These are phyloP conservation scores for Sycophila texana DNA, from an alignment of 2,888 invertebrate genomes.

Conservation along the genomic window DNA sequence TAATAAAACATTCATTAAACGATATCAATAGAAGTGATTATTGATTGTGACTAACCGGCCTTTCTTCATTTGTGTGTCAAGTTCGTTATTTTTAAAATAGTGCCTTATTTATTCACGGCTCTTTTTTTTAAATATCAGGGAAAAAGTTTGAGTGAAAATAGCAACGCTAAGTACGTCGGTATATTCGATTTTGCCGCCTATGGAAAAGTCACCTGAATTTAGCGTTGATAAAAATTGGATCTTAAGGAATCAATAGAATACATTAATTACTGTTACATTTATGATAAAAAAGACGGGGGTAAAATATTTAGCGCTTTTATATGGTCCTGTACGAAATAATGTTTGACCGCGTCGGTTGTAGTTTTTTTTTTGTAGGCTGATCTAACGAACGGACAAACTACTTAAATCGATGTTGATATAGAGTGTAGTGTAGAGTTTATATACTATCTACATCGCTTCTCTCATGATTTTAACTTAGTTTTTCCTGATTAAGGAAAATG, in stretches of 20 bases:
- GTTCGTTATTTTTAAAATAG: slow-evolving; percentile 12
- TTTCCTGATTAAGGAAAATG: too few species aligned
- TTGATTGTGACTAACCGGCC: slow-evolving; percentile 4
- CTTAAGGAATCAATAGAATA: slow-evolving; percentile 5
- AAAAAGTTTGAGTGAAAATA: slow-evolving; percentile 4
- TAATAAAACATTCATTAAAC: neutral
- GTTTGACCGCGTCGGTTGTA: too few species aligned
- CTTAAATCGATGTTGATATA: too few species aligned
- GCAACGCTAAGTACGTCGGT: neutral
- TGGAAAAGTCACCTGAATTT: slow-evolving; percentile 5
- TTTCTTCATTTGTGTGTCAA: slow-evolving; percentile 1
- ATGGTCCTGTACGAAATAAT: too few species aligned
- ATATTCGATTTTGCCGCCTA: slow-evolving; percentile 9
- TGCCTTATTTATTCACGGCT: neutral
- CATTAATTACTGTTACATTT: neutral
- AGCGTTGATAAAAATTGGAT: slow-evolving; percentile 3
- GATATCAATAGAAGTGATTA: slow-evolving; percentile 20
- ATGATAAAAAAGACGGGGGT: neutral
- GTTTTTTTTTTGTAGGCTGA: too few species aligned
- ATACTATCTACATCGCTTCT: too few species aligned
- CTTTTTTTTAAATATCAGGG: neutral
- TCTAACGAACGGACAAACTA: too few species aligned
- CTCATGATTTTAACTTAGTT: too few species aligned
- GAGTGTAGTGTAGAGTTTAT: too few species aligned
- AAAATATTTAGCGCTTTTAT: neutral